Conservation (phyloP, 2,113 vertebrate species). For the Oriolus oriolus region DNA sequence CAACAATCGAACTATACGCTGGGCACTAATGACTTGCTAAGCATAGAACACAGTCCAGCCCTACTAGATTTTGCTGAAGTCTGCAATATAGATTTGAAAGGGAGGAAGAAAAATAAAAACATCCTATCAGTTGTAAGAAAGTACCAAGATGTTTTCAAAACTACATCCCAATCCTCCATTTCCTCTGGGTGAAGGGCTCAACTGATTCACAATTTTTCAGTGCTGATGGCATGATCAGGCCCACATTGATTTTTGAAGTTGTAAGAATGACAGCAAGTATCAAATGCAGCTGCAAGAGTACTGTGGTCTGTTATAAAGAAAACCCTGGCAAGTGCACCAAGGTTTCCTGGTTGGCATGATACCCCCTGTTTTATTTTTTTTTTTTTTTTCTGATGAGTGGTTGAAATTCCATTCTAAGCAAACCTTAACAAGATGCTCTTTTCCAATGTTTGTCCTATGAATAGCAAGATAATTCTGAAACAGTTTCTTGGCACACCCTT, state of each 20-base stretch:
- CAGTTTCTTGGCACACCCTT: constrained; percentile 43
- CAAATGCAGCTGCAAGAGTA: neutral
- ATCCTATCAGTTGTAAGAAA: neutral
- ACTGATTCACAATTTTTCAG: neutral
- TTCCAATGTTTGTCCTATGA: constrained; percentile 44
- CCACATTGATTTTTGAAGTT: neutral
- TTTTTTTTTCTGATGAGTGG: neutral
- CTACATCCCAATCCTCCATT: neutral
- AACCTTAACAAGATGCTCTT: constrained; percentile 44
- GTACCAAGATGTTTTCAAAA: neutral
- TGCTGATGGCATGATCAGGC: neutral
- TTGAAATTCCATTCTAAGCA: constrained; percentile 46
- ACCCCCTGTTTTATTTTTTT: neutral
- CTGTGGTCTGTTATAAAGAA: neutral
- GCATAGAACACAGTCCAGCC: neutral
- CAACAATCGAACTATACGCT: neutral
- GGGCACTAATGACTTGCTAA: neutral
- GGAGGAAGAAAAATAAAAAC: neutral
- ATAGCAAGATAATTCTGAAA: constrained; percentile 51
- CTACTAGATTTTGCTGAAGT: neutral
- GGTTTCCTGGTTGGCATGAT: neutral
- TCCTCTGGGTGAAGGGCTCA: neutral
- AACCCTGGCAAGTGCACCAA: neutral
- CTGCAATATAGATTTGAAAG: neutral
- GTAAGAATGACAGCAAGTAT: neutral